Evolutionary conservation across 2,888 invertebrate genomes (phyloP), one percentile per base, ranked within the genome.

Genomic region (Neocrepidodera transversa): DNA sequence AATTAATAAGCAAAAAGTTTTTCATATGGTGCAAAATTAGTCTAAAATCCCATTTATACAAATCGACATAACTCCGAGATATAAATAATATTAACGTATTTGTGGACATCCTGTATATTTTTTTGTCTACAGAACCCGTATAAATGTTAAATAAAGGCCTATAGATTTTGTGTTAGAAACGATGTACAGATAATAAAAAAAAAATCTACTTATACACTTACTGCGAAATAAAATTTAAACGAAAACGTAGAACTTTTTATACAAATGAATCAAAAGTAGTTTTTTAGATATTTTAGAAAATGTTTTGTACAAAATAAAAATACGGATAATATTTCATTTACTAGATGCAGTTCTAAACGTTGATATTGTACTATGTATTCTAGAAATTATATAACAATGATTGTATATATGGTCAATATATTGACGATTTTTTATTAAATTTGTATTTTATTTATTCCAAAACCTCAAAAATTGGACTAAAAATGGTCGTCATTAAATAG

Each of bases 261-360:
- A 80, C 80, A 77, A 71, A 78, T 71, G 78, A 79, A 78, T 78
- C 78, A 79, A 79, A 78, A 77, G 80, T 80, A 80, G 80, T 80
- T 80, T 79, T 80, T 71, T 79, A 80, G 79, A 76, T 74, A 77
- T 79, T 79, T 78, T 80, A 79, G 78, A 76, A n/a, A 63, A 76
- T 75, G 76, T 77, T 78, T 79, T 79, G 79, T 79, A 79, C 78
- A 79, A 76, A 78, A 64, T n/a, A 66, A 58, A 47, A 40, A 54
- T 20, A 40, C 20, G 26, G 48, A 55, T 60, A 56, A 63, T 67
- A 71, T 73, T 71, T 14, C 14, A 26, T 26, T 45, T 26, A 45
- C 7, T 45, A 45, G 45, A 45, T 45, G 45, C 45, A 45, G 45
- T 28, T 45, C 45, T 45, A 45, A 45, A 45, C 45, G 45, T 45